These are phyloP conservation scores for Zhuqinia jingwanae DNA, from an alignment of 2,888 invertebrate species.

Conservation along the genomic window DNA sequence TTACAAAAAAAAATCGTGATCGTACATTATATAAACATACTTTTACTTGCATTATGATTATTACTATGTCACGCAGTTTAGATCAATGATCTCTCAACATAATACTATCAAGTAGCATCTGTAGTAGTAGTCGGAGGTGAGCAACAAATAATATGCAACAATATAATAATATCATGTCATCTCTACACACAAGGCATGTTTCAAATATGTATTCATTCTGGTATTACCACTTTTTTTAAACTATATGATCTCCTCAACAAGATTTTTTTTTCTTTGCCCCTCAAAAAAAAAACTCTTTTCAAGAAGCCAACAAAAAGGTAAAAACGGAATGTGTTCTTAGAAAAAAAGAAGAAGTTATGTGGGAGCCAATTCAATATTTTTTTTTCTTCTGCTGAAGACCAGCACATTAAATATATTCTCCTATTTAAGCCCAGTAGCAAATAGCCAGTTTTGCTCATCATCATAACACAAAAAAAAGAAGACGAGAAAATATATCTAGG, in stretches of 20 bases:
- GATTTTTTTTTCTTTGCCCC: constrained; percentile 16
- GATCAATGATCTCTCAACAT: constrained; percentile 53
- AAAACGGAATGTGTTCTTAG: no score
- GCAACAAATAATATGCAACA: constrained; percentile 33
- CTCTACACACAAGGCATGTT: neutral
- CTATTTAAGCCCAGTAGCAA: constrained; percentile 46
- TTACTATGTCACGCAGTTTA: constrained; percentile 44
- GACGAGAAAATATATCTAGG: no score
- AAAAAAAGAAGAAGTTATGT: constrained; percentile 42
- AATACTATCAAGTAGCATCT: no score
- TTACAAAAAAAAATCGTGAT: constrained; percentile 3
- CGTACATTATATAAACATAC: constrained; percentile 35
- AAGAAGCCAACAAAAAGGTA: no score
- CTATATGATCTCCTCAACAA: neutral
- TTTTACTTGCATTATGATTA: constrained; percentile 45
- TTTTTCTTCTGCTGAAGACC: no score
- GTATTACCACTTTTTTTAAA: constrained; percentile 54
- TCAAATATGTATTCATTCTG: constrained; percentile 3
- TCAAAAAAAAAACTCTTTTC: neutral
- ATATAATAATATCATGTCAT: constrained; percentile 37
- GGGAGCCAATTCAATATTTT: constrained; percentile 19
- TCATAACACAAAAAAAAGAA: constrained; percentile 6
- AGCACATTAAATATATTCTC: neutral
- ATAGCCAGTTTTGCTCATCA: neutral
- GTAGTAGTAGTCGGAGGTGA: constrained; percentile 7